phyloP scores from a whole-genome alignment of 2,888 invertebrate genomes.

The Encarsia formosa region DNA sequence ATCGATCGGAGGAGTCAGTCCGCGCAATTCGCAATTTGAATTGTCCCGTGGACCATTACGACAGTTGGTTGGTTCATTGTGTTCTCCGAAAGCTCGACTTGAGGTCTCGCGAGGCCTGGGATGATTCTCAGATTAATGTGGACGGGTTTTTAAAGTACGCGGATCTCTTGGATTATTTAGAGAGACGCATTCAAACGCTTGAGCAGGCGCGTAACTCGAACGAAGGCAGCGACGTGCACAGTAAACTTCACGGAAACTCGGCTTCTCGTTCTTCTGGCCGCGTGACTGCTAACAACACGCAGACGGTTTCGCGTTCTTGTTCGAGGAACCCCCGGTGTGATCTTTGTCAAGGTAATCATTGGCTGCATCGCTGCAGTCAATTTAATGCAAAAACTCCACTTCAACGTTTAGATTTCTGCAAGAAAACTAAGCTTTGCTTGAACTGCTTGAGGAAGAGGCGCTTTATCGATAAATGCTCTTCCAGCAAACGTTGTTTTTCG shows the following conservation, averaged over 20 bases:
- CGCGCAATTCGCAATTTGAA: too few relatives aligned
- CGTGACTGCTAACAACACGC: neutral
- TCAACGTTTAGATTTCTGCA: too few relatives aligned
- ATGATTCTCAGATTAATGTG: neutral
- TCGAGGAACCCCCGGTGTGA: neutral
- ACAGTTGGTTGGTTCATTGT: too few relatives aligned
- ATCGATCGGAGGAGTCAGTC: too few relatives aligned
- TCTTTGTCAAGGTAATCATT: neutral
- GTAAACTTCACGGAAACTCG: neutral
- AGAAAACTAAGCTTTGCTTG: too few relatives aligned
- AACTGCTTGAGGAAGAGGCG: neutral
- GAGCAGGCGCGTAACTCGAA: neutral
- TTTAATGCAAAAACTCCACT: neutral
- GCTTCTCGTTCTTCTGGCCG: neutral
- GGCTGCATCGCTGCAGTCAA: too few relatives aligned
- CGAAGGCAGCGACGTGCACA: neutral
- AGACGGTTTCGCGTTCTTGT: neutral
- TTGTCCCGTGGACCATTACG: too few relatives aligned
- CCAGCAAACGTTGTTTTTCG: too few relatives aligned
- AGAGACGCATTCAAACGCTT: neutral
- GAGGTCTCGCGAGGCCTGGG: neutral
- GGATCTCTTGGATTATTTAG: neutral
- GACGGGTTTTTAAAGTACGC: neutral
- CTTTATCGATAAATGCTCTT: neutral
- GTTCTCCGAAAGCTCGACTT: neutral